These are phyloP conservation scores for Dysidea cf. avara DNA, from an alignment of 37 sponge, comb jelly and placozoan species.

Conservation along the genomic window DNA sequence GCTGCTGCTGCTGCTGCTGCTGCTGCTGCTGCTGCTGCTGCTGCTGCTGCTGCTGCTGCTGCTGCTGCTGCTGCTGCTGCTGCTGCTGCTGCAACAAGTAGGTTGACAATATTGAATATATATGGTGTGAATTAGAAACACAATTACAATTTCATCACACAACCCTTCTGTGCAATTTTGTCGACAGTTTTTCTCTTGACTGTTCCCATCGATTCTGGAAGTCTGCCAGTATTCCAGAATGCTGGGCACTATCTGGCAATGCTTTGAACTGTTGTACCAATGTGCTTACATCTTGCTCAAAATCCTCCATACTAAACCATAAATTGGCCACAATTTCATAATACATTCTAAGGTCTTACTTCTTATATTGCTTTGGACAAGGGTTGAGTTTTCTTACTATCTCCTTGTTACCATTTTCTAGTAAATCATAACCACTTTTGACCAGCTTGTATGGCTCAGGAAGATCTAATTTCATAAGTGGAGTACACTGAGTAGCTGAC, in stretches of 20 bases:
- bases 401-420: constrained; percentile 60
- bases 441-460: constrained; percentile 21
- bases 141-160: no score
- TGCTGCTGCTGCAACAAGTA: no score
- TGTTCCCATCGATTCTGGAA: constrained; percentile 48
- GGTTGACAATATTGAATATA: no score
- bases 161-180: not conserved
- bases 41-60: no score
- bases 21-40: no score
- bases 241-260: constrained; percentile 25
- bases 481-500: no score
- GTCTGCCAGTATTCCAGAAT: constrained; percentile 24
- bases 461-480: no score
- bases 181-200: not conserved
- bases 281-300: constrained; percentile 25
- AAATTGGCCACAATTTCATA: no score
- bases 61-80: no score
- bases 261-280: constrained; percentile 18
- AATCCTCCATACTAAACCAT: constrained; percentile 21
- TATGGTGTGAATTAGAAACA: no score
- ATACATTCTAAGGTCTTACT: constrained; percentile 1
- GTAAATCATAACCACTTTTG: constrained; percentile 58
- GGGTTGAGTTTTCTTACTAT: constrained; percentile 54
- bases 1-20: no score
- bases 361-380: constrained; percentile 72